Conservation (phyloP, 2,888 invertebrate species). For the Mythimna lalbum region DNA sequence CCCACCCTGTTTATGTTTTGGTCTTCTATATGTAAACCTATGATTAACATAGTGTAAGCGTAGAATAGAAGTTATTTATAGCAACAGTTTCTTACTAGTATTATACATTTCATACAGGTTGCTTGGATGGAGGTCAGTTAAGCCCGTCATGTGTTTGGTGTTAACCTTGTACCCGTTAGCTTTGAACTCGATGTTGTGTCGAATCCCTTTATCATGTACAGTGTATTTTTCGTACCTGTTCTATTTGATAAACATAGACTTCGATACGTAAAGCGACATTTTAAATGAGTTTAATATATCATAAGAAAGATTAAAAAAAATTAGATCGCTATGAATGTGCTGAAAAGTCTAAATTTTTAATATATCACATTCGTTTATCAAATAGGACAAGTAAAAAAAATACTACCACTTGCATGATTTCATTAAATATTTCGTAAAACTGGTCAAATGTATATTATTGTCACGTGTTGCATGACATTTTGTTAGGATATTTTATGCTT, state of each 20-base stretch:
- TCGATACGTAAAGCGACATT: background rate
- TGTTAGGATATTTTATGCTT: conserved; percentile 38
- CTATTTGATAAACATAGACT: conserved; percentile 33
- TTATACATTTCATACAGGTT: conserved; percentile 88
- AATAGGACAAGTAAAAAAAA: conserved; percentile 3
- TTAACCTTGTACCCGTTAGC: conserved; percentile 66
- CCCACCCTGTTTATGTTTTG: conserved; percentile 4
- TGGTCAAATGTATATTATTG: conserved; percentile 46
- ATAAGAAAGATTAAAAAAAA: background rate
- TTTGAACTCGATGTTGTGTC: conserved; percentile 70
- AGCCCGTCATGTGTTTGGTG: conserved; percentile 74
- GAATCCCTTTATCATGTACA: conserved; percentile 34
- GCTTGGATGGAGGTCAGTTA: conserved; percentile 92
- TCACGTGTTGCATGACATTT: conserved; percentile 62
- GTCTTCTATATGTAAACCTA: conserved; percentile 26
- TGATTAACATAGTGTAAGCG: conserved; percentile 53
- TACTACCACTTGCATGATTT: conserved; percentile 57
- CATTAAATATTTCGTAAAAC: conserved; percentile 24
- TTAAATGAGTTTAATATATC: background rate
- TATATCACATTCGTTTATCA: conserved; percentile 8
- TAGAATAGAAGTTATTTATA: conserved; percentile 63
- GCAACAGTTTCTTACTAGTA: conserved; percentile 67
- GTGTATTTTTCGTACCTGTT: conserved; percentile 27
- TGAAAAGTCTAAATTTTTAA: too few species aligned
- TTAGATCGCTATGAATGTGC: too few species aligned